phyloP scores from a whole-genome alignment of 2,113 vertebrate genomes.

The Rallus limicola region DNA sequence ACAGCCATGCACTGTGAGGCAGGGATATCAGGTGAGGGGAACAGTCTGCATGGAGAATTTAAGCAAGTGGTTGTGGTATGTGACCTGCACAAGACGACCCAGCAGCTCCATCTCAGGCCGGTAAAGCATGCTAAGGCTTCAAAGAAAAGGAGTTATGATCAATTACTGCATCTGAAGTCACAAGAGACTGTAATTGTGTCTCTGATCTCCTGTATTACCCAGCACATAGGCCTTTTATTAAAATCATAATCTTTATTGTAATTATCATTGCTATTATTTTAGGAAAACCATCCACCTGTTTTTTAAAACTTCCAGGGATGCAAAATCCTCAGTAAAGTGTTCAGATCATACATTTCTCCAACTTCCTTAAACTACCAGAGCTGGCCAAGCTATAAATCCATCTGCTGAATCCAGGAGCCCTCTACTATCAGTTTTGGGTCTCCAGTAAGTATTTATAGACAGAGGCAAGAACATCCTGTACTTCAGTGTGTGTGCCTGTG shows the following conservation, averaged over 20 bases:
- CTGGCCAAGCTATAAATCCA: background rate
- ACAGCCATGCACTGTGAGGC: background rate
- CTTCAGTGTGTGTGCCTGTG: background rate
- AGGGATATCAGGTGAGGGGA: background rate
- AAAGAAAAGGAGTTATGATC: background rate
- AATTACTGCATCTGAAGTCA: background rate
- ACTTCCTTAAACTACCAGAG: background rate
- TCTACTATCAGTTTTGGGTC: background rate
- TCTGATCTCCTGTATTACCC: background rate
- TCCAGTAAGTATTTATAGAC: background rate
- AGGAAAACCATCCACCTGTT: background rate
- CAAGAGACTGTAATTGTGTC: background rate
- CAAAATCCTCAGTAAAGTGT: background rate
- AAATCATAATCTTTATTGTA: background rate
- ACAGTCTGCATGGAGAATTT: background rate
- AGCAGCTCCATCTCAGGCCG: background rate
- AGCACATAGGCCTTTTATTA: background rate
- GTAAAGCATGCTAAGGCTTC: background rate
- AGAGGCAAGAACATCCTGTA: background rate
- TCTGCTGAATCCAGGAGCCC: background rate
- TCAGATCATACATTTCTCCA: background rate
- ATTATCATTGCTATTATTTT: background rate
- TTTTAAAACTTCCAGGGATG: background rate
- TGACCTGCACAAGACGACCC: background rate
- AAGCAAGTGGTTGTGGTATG: background rate